Percentiles rank a stretch among this genome's conserved stretches.
Conservation (phyloP, 2,888 invertebrate genomes). For the Acanthosoma haemorrhoidale region DNA sequence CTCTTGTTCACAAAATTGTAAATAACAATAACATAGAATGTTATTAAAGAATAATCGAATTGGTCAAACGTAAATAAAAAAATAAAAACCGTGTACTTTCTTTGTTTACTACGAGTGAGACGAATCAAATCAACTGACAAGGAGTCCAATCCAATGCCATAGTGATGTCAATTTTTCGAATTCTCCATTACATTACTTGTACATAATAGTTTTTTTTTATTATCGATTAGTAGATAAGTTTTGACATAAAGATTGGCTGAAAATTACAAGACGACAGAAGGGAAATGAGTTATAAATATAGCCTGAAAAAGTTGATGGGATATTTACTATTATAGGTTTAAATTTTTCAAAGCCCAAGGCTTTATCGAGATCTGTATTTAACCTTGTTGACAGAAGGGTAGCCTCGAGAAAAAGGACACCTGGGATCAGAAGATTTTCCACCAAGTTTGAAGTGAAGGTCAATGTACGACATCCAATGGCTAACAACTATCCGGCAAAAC, state of each 20-base stretch:
- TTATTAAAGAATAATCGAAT: no score
- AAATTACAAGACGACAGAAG: no score
- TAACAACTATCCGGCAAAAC: slow-evolving; percentile 17
- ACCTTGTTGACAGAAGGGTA: not conserved
- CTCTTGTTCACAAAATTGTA: no score
- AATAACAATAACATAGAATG: no score
- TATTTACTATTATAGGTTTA: not conserved
- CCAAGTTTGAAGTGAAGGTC: not conserved
- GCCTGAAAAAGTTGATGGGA: no score
- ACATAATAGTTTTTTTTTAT: no score
- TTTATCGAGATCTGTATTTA: not conserved
- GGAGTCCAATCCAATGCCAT: not conserved
- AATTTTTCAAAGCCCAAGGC: not conserved
- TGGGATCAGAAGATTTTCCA: not conserved
- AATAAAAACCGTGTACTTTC: no score
- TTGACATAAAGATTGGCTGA: no score
- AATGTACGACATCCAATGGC: slow-evolving; percentile 1
- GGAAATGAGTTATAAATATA: no score
- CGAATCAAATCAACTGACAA: not conserved
- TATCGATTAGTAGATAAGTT: no score
- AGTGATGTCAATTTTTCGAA: not conserved
- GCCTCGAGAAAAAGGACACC: not conserved
- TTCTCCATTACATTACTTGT: not conserved
- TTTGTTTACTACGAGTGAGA: not conserved
- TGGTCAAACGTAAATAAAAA: no score